Evolutionary conservation across 2,888 invertebrate species (phyloP), one percentile per base, ranked within the genome.

Genomic region (Nipponacmea schrenckii): DNA sequence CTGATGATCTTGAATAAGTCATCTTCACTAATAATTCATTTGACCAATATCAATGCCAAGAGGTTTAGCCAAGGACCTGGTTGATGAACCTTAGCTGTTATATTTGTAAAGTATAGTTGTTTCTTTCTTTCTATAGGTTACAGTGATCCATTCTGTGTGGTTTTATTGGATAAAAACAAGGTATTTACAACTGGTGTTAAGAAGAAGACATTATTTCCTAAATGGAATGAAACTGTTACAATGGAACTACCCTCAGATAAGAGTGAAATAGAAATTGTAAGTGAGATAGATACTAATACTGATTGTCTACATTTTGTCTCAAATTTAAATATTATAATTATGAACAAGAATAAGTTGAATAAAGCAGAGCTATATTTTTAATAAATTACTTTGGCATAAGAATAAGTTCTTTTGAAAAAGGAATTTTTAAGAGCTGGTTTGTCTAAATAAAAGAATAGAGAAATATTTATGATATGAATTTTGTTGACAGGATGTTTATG

Each of bases 91-190:
- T n/a, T n/a, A n/a, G n/a, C n/a, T n/a, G n/a, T n/a, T n/a, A n/a
- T n/a, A n/a, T n/a, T n/a, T n/a, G n/a, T n/a, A n/a, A n/a, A n/a
- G n/a, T n/a, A n/a, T n/a, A n/a, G n/a, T n/a, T n/a, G n/a, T n/a
- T n/a, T n/a, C n/a, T n/a, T n/a, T 39, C 39, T 39, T 39, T 39
- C 4, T 8, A 39, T 39, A 89, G 89, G 91, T n/a, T 91, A 89
- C 82, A 91, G 91, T 82, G 91, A 91, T 81, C 91, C 91, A 10
- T 91, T 90, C 79, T 91, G 91, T 82, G 90, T 90, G 70, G 83
- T 91, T 17, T 88, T 87, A 74, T 78, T 91, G 56, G 90, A 89
- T 71, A 89, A 89, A 46, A 90, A 90, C 72, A 90, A 90, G 63
- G 89, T 91, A 75, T 91, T 90, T 82, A 90, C 90, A 73, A 90